phyloP scores from a whole-genome alignment of 2,797 vertebrate species.

The Graptemys geographica region DNA sequence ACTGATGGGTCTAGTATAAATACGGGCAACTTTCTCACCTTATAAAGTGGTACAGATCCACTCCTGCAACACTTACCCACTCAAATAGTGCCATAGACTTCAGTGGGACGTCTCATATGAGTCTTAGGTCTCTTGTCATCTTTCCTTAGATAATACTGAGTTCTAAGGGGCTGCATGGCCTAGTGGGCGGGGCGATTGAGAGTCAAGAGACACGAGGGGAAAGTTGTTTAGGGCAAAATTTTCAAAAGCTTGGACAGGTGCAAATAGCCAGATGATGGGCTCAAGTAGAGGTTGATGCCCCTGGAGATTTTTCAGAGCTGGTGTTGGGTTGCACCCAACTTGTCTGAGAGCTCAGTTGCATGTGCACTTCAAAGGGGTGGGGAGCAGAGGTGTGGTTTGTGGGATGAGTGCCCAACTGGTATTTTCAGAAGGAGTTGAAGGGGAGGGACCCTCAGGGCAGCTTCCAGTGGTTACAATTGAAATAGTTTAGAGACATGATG shows the following conservation, averaged over 20 bases:
- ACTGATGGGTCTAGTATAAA: conserved; percentile 6
- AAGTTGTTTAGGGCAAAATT: background rate
- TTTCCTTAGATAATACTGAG: conserved; percentile 39
- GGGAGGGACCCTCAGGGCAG: conserved; percentile 14
- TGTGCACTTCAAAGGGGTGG: background rate
- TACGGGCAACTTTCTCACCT: background rate
- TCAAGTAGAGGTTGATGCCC: conserved; percentile 14
- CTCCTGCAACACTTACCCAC: conserved; percentile 32
- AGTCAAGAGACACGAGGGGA: background rate
- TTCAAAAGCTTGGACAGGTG: background rate
- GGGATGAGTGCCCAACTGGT: conserved; percentile 54
- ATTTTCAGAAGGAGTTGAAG: conserved; percentile 42
- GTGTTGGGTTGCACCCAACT: conserved; percentile 16
- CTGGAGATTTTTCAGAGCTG: background rate
- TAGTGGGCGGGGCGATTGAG: rapidly evolving
- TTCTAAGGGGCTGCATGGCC: background rate
- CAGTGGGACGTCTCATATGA: background rate
- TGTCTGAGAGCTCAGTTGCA: conserved; percentile 16
- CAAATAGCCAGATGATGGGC: background rate
- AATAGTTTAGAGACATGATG: conserved; percentile 58
- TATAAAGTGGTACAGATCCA: conserved; percentile 38
- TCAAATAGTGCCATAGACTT: background rate
- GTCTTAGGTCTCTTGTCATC: background rate
- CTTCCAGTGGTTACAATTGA: conserved; percentile 38
- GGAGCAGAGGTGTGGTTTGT: conserved; percentile 62